phyloP scores from a whole-genome alignment of 2,888 invertebrate genomes.

The Parochlus steinenii region DNA sequence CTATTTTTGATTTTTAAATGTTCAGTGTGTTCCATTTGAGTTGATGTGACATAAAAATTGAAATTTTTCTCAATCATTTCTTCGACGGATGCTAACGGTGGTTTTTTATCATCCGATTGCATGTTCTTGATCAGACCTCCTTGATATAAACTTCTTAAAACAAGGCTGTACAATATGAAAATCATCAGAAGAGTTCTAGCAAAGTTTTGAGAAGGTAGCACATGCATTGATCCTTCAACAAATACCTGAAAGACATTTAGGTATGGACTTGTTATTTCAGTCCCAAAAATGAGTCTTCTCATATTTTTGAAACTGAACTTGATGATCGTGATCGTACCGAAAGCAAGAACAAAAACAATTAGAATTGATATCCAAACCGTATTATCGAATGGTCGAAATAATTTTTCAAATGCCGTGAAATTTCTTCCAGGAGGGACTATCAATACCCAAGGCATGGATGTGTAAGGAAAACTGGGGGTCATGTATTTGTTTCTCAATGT shows the following conservation, averaged over 20 bases:
- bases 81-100: constrained; percentile 3
- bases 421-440: constrained; percentile 7
- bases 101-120: constrained; percentile 2
- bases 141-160: constrained; percentile 1
- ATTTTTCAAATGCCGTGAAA: constrained; percentile 5
- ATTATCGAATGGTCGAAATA: constrained; percentile 9
- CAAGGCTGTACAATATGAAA: constrained; percentile 3
- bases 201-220: not conserved
- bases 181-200: constrained; percentile 4
- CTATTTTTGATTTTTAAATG: too few species aligned
- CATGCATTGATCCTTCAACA: not conserved
- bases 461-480: constrained; percentile 3
- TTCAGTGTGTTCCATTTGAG: too few species aligned
- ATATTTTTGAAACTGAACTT: not conserved
- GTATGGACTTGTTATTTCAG: not conserved
- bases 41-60: constrained; percentile 3
- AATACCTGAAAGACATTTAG: not conserved
- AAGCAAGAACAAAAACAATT: not conserved
- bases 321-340: not conserved
- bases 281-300: not conserved
- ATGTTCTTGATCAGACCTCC: constrained; percentile 2
- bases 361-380: constrained; percentile 4
- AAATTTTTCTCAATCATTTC: constrained; percentile 4
- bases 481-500: not conserved
- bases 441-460: constrained; percentile 5